phyloP scores from a whole-genome alignment of 1,140 invertebrate genomes.

The Streblospio benedicti region DNA sequence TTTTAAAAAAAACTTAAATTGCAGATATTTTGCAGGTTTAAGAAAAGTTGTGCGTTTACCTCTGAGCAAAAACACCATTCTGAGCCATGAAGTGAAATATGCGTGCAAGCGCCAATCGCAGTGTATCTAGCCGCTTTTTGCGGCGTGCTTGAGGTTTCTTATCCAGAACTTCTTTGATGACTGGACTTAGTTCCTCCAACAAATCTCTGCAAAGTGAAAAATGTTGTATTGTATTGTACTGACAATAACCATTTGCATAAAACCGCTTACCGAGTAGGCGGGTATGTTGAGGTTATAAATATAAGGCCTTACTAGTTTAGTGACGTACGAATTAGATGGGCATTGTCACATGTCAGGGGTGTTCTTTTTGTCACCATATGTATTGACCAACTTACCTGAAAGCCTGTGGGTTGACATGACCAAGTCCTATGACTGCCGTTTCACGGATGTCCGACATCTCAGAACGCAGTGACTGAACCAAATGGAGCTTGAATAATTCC shows the following conservation, averaged over 20 bases:
- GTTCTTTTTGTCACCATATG: no score
- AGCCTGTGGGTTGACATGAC: constrained; percentile 83
- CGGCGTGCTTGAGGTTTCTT: constrained; percentile 90
- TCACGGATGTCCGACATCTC: constrained; percentile 79
- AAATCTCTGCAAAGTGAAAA: constrained; percentile 74
- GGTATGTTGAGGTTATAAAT: no score
- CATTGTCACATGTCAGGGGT: no score
- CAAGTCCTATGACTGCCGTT: constrained; percentile 82
- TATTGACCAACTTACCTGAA: constrained; percentile 63
- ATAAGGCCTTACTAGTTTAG: no score
- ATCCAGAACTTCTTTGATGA: constrained; percentile 92
- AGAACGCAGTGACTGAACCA: constrained; percentile 68
- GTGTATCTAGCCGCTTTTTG: constrained; percentile 71
- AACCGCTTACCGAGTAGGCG: no score
- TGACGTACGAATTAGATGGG: no score
- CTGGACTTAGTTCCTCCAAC: constrained; percentile 85
- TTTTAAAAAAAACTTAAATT: no score
- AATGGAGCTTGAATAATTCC: constrained; percentile 82
- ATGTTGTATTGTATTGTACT: no score
- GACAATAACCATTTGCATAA: no score
- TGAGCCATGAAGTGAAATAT: constrained; percentile 86
- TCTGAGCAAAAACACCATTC: constrained; percentile 80
- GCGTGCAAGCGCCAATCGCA: constrained; percentile 82
- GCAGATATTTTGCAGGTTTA: no score
- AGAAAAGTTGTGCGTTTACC: constrained; percentile 53